Evolutionary conservation across 2,797 vertebrate genomes (phyloP).

Genomic region (Cirrhinus mrigala): DNA sequence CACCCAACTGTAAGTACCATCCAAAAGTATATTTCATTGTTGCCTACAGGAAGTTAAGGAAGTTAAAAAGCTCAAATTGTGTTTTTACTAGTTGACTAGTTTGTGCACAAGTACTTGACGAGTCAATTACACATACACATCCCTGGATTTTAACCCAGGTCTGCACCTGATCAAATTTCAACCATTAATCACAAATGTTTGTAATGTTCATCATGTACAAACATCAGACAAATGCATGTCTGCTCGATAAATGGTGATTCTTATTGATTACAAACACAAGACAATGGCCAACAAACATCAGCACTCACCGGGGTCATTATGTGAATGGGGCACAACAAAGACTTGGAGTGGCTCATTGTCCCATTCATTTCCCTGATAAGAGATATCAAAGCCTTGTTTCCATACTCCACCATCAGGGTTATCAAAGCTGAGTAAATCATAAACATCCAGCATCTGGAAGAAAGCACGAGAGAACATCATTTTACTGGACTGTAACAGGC

Average conservation of each 20-base stretch:
- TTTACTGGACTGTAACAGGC: background rate
- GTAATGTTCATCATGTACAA: background rate
- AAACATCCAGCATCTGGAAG: conserved; percentile 89
- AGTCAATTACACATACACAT: background rate
- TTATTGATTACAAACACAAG: background rate
- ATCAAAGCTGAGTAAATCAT: conserved; percentile 88
- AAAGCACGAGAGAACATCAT: background rate
- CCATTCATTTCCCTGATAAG: conserved; percentile 87
- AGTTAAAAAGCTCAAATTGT: background rate
- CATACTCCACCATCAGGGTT: conserved; percentile 92
- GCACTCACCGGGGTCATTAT: conserved; percentile 91
- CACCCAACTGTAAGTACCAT: background rate
- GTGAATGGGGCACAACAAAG: conserved; percentile 92
- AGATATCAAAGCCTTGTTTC: conserved; percentile 95
- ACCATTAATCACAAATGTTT: background rate
- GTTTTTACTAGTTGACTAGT: background rate
- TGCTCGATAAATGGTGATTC: background rate
- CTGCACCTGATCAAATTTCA: background rate
- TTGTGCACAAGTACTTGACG: background rate
- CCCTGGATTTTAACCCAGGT: background rate
- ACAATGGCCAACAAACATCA: background rate
- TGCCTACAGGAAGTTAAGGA: background rate
- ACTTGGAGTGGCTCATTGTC: conserved; percentile 85
- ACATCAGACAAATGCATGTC: background rate
- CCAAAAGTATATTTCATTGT: background rate